phyloP scores from a whole-genome alignment of 2,888 invertebrate genomes.

The Chironomus tentans region DNA sequence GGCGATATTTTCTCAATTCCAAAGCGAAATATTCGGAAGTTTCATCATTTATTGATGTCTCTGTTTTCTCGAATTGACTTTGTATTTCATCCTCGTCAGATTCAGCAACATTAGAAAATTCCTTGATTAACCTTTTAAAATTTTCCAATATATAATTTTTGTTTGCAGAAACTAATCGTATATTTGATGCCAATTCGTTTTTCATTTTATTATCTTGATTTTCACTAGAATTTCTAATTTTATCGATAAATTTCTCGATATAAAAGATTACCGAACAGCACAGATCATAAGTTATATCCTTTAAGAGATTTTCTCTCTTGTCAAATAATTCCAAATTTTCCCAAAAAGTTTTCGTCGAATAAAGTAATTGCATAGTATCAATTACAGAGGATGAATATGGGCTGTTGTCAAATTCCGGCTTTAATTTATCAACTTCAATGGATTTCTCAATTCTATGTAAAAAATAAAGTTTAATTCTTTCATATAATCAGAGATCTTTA shows the following conservation, averaged over 20 bases:
- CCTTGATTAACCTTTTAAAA: not conserved
- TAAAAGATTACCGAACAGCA: not conserved
- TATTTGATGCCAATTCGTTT: not conserved
- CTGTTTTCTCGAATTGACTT: not conserved
- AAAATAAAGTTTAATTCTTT: too few species aligned
- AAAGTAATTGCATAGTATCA: not conserved
- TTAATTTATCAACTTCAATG: not conserved
- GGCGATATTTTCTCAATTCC: not conserved
- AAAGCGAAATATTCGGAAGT: not conserved
- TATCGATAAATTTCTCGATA: not conserved
- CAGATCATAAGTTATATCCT: not conserved
- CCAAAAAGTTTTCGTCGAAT: not conserved
- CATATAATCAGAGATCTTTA: too few species aligned
- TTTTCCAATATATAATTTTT: not conserved
- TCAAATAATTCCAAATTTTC: not conserved
- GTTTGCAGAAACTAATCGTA: not conserved
- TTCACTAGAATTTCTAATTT: not conserved
- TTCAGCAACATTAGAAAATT: not conserved
- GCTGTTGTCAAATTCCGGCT: not conserved
- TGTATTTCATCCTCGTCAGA: not conserved
- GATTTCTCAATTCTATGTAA: not conserved
- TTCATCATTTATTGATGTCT: too few species aligned
- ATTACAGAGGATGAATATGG: not conserved
- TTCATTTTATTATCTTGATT: not conserved
- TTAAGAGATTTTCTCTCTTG: not conserved